These are phyloP conservation scores for Aphelinus atriplicis DNA, from an alignment of 1,140 invertebrate genomes.

Conservation along the genomic window DNA sequence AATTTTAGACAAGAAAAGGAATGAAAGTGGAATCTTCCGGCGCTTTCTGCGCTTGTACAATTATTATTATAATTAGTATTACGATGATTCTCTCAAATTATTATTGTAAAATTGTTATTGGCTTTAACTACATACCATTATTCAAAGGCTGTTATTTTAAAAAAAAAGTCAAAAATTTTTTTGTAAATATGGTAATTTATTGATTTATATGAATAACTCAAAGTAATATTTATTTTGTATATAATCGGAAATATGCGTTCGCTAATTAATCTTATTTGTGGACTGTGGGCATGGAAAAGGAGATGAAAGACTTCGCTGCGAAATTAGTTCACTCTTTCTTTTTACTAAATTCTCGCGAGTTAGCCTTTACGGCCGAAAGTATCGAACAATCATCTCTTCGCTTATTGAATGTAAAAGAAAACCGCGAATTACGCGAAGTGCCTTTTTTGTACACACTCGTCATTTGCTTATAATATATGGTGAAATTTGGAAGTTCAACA, in stretches of 20 bases:
- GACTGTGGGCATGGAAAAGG: background rate
- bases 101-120: background rate
- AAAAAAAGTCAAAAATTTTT: background rate
- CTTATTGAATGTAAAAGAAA: slow-evolving; percentile 23
- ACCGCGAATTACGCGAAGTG: slow-evolving; percentile 47
- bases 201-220: slow-evolving; percentile 1
- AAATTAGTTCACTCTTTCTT: slow-evolving; percentile 10
- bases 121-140: slow-evolving; percentile 17
- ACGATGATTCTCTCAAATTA: slow-evolving; percentile 1
- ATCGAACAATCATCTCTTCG: slow-evolving; percentile 32
- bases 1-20: background rate
- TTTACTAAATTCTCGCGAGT: background rate
- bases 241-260: slow-evolving; percentile 25
- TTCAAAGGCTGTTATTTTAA: background rate
- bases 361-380: slow-evolving; percentile 28
- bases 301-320: slow-evolving; percentile 17
- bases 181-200: slow-evolving; percentile 24
- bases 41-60: background rate
- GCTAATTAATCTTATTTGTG: slow-evolving; percentile 19
- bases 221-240: slow-evolving; percentile 19
- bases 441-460: slow-evolving; percentile 44
- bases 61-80: background rate
- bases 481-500: slow-evolving; percentile 26
- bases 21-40: slow-evolving; percentile 8
- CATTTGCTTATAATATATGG: slow-evolving; percentile 19